Evolutionary conservation across 2,113 vertebrate species (phyloP).

Genomic region (Catagonus wagneri): DNA sequence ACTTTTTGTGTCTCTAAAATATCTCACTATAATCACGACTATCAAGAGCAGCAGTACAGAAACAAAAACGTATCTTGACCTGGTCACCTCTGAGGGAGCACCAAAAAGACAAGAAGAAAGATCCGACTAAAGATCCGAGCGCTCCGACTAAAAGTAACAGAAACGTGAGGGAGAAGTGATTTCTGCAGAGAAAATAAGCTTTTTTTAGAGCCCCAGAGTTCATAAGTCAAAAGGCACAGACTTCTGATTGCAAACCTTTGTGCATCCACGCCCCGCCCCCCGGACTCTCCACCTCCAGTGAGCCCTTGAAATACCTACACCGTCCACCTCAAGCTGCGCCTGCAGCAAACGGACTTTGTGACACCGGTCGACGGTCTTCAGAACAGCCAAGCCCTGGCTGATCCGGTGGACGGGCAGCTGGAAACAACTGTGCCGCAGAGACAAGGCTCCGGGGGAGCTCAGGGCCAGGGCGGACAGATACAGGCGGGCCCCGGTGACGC

Average conservation of each 20-base stretch:
- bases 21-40: not conserved
- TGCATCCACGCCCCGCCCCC: not conserved
- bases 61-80: not conserved
- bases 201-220: not conserved
- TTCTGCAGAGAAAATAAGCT: not conserved
- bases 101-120: not conserved
- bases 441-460: not conserved
- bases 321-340: not conserved
- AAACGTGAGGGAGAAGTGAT: not conserved
- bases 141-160: not conserved
- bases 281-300: too few species aligned
- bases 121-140: not conserved
- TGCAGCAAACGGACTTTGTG: not conserved
- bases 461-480: not conserved
- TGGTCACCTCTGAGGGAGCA: too few species aligned
- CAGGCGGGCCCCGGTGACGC: not conserved
- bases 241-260: not conserved
- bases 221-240: not conserved
- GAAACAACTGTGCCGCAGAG: fast-evolving
- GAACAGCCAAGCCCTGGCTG: not conserved
- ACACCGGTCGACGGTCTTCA: not conserved
- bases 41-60: not conserved
- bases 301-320: not conserved
- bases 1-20: not conserved
- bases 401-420: not conserved